Evolutionary conservation across 1,140 invertebrate species (phyloP).

Genomic region (Halotydeus destructor): DNA sequence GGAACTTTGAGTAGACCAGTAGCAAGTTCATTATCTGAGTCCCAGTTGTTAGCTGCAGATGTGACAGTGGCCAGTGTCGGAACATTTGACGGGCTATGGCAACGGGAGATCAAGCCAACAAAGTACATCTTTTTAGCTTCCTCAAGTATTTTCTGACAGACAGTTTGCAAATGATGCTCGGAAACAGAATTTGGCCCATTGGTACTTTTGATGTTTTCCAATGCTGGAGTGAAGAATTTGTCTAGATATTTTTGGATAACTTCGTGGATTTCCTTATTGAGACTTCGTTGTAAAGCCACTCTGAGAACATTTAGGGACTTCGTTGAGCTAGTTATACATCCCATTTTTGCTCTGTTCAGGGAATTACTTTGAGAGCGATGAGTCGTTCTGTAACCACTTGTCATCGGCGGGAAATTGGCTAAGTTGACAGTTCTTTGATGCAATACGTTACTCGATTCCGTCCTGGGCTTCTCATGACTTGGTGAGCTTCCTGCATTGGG

Average conservation of each 20-base stretch:
- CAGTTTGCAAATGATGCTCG: slow-evolving; percentile 46
- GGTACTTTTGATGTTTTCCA: slow-evolving; percentile 52
- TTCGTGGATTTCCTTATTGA: slow-evolving; percentile 50
- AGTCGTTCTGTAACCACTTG: background rate
- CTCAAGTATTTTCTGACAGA: slow-evolving; percentile 52
- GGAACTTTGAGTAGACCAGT: background rate
- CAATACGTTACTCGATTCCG: background rate
- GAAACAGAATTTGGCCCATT: slow-evolving; percentile 44
- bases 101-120: background rate
- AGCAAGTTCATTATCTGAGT: background rate
- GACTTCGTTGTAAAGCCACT: slow-evolving; percentile 45
- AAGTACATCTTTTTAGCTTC: slow-evolving; percentile 29
- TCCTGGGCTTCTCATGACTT: background rate
- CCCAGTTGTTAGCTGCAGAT: background rate
- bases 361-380: background rate
- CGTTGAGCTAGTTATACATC: slow-evolving; percentile 30
- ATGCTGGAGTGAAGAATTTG: slow-evolving; percentile 43
- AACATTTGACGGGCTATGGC: background rate
- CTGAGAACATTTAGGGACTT: slow-evolving; percentile 49
- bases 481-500: no score
- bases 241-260: slow-evolving; percentile 21
- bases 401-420: background rate
- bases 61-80: background rate
- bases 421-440: background rate
- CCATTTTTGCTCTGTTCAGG: slow-evolving; percentile 7